These are phyloP conservation scores for Meganola albula DNA, from an alignment of 2,888 invertebrate genomes.

Conservation along the genomic window DNA sequence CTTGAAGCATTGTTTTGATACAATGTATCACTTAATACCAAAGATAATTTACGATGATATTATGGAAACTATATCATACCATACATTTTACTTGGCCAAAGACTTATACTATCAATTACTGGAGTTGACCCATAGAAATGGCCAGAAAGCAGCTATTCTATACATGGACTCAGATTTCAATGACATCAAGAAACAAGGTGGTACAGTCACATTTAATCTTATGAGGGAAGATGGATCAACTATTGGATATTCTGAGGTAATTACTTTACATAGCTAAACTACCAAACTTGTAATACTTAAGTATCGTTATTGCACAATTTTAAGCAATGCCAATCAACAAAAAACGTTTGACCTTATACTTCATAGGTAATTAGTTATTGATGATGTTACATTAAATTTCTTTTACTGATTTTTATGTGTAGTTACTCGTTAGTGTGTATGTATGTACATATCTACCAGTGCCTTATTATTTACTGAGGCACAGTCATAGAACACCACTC, in stretches of 20 bases:
- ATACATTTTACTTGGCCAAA: conserved; percentile 86
- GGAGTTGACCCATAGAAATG: conserved; percentile 84
- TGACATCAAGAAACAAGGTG: conserved; percentile 83
- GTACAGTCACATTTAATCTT: conserved; percentile 93
- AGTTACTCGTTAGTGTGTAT: no score
- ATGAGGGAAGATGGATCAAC: conserved; percentile 84
- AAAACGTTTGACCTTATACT: no score
- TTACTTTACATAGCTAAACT: neutral
- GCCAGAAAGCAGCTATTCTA: conserved; percentile 80
- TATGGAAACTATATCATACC: conserved; percentile 81
- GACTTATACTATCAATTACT: conserved; percentile 82
- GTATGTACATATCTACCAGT: no score
- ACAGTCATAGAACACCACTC: no score
- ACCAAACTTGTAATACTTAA: neutral
- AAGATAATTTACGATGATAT: conserved; percentile 54
- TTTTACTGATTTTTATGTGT: no score
- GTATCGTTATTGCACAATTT: no score
- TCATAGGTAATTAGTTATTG: no score
- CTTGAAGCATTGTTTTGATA: conserved; percentile 89
- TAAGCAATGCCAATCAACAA: no score
- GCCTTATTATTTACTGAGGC: no score
- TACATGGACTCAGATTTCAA: conserved; percentile 86
- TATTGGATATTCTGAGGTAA: conserved; percentile 94
- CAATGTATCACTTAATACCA: conserved; percentile 81
- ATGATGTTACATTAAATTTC: no score